A percentile compares a stretch with the other conserved stretches of the same genome.
Conservation (phyloP, 2,113 vertebrate species). For the Gnathonemus longibarbis region DNA sequence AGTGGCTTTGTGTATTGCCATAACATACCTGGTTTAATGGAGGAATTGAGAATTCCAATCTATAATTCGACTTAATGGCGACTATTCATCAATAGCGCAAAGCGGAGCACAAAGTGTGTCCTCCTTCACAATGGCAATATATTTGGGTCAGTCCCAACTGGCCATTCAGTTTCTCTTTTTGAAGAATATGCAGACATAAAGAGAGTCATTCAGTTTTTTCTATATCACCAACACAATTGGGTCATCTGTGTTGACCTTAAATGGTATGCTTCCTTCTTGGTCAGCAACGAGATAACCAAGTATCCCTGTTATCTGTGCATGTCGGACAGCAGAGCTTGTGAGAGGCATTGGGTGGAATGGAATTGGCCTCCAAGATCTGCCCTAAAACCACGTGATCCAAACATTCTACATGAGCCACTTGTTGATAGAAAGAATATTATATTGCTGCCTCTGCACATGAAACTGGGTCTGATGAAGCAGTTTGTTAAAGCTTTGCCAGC, state of each 20-base stretch:
- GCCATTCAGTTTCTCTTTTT: neutral
- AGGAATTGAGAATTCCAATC: too few relatives aligned
- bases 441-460: neutral
- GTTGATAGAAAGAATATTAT: neutral
- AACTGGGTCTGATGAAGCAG: neutral
- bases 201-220: neutral
- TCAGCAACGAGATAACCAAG: neutral
- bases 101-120: neutral
- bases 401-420: neutral
- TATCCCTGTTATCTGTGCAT: neutral
- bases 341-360: neutral
- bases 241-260: neutral
- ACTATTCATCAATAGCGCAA: neutral
- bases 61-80: neutral
- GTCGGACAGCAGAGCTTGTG: neutral
- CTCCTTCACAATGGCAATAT: neutral
- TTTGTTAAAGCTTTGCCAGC: neutral
- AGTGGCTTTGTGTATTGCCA: neutral
- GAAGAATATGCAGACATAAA: neutral
- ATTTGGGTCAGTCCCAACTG: neutral
- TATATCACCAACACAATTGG: neutral
- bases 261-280: neutral
- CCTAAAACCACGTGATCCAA: neutral
- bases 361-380: neutral
- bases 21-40: neutral